Percentiles rank a stretch among this genome's conserved stretches.
These are phyloP conservation scores for Drosophila tristis DNA, from an alignment of 1,140 invertebrate genomes.

Conservation along the genomic window DNA sequence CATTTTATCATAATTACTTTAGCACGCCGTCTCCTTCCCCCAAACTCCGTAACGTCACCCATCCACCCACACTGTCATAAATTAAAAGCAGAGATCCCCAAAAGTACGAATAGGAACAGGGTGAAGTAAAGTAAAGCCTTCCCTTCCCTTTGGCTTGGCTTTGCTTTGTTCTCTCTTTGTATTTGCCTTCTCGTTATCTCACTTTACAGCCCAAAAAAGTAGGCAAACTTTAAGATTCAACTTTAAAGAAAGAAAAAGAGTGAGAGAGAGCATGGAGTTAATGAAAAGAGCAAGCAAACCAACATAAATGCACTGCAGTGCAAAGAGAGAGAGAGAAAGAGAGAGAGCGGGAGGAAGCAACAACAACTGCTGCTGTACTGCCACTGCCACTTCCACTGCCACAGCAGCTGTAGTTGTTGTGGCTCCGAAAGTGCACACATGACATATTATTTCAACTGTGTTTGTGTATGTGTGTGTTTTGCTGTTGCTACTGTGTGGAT, in stretches of 20 bases:
- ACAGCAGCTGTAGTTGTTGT: conserved; percentile 19
- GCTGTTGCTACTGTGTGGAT: conserved; percentile 3
- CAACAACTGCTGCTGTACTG: conserved; percentile 8
- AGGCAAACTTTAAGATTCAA: conserved; percentile 33
- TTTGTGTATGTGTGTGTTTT: conserved; percentile 10
- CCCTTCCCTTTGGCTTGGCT: no score
- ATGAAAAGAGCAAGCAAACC: conserved; percentile 42
- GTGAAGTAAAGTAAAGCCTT: no score
- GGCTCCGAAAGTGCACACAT: conserved; percentile 68
- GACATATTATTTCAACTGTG: conserved; percentile 68
- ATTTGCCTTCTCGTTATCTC: no score
- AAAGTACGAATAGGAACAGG: conserved; percentile 41
- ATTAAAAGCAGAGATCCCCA: conserved; percentile 46
- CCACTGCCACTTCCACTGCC: no score
- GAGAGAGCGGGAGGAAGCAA: conserved; percentile 12
- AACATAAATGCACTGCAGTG: conserved; percentile 63
- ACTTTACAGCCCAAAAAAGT: conserved; percentile 22
- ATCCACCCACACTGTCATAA: conserved; percentile 35
- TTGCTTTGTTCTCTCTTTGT: no score
- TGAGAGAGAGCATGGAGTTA: conserved; percentile 17
- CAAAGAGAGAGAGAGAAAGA: conserved; percentile 1
- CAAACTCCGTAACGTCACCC: background rate
- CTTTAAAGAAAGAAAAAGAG: conserved; percentile 5
- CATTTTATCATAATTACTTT: conserved; percentile 82
- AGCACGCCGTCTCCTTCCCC: conserved; percentile 41